Percentiles rank a stretch among this genome's conserved stretches.
Evolutionary conservation across 2,888 invertebrate species (phyloP).

Genomic region (Drosophila koepferae): DNA sequence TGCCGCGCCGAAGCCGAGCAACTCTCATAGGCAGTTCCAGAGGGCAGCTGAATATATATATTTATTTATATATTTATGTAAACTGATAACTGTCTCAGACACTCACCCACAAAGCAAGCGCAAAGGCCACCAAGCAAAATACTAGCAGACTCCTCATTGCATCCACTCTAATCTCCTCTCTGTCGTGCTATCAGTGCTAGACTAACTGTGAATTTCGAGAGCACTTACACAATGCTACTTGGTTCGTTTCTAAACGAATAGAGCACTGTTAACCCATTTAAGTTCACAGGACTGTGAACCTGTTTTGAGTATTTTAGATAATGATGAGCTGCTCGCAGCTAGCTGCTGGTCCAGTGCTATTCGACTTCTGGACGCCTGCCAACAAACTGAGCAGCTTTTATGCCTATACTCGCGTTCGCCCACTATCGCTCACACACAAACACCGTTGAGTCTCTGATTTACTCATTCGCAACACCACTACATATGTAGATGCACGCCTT

Average conservation of each 20-base stretch:
- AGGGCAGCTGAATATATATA: slow-evolving; percentile 38
- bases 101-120: slow-evolving; percentile 33
- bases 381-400: slow-evolving; percentile 48
- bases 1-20: slow-evolving; percentile 84
- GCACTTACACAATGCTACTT: neutral
- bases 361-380: slow-evolving; percentile 22
- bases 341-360: slow-evolving; percentile 1
- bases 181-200: neutral
- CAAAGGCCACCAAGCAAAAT: slow-evolving; percentile 5
- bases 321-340: neutral
- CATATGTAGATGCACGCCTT: neutral
- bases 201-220: slow-evolving; percentile 34
- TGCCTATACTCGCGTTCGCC: slow-evolving; percentile 19
- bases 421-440: neutral
- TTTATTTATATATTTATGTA: neutral
- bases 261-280: neutral
- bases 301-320: neutral
- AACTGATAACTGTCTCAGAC: neutral
- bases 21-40: slow-evolving; percentile 20
- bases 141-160: slow-evolving; percentile 24
- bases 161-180: neutral
- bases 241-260: neutral
- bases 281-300: neutral
- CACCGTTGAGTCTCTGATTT: neutral
- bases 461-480: neutral